Percentiles rank a stretch among this genome's conserved stretches.
Evolutionary conservation across 2,888 invertebrate genomes (phyloP).

Genomic region (Ornithoptera priamus): DNA sequence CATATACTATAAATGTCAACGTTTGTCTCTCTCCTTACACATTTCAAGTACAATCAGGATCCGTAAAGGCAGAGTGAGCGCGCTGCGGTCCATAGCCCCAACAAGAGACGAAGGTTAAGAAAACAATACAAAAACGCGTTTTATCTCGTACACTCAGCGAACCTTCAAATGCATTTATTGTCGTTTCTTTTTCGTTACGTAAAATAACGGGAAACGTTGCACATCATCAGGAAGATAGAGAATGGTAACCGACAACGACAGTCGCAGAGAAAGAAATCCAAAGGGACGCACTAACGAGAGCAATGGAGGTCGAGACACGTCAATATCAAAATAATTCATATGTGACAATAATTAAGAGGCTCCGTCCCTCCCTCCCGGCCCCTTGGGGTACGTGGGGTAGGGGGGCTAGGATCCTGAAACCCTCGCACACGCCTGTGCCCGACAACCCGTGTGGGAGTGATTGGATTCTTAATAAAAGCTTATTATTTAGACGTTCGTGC

Average conservation of each 20-base stretch:
- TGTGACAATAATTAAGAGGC: constrained; percentile 75
- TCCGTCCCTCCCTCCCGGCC: constrained; percentile 44
- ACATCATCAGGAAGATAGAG: constrained; percentile 28
- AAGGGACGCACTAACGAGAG: constrained; percentile 41
- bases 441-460: constrained; percentile 41
- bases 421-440: constrained; percentile 39
- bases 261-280: constrained; percentile 37
- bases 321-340: constrained; percentile 76
- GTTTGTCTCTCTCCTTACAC: too few relatives aligned
- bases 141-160: too few relatives aligned
- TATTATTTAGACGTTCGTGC: constrained; percentile 30
- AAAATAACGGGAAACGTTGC: not conserved
- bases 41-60: too few relatives aligned
- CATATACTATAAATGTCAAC: too few relatives aligned
- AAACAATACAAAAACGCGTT: too few relatives aligned
- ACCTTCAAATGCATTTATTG: too few relatives aligned
- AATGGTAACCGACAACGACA: constrained; percentile 27
- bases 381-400: constrained; percentile 45
- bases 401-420: constrained; percentile 45
- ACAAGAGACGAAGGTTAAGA: too few relatives aligned
- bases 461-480: constrained; percentile 44
- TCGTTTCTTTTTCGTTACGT: too few relatives aligned
- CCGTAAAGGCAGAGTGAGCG: too few relatives aligned
- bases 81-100: too few relatives aligned
- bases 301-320: constrained; percentile 44